A percentile compares a stretch with the other conserved stretches of the same genome.
Evolutionary conservation across 2,888 invertebrate species (phyloP).

Genomic region (Ariolimax columbianus): DNA sequence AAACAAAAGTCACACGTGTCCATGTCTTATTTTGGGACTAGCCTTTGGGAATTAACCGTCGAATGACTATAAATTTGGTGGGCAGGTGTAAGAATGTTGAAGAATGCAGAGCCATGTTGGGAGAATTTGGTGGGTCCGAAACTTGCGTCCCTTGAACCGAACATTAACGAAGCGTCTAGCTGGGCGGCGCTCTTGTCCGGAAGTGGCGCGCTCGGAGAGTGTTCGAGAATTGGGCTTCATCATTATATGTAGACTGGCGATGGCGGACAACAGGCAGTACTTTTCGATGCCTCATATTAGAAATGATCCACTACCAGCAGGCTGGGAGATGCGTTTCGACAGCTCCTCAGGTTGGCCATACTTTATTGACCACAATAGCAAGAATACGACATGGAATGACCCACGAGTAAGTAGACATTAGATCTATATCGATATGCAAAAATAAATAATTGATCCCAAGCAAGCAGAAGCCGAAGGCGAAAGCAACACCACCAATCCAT

Average conservation of each 20-base stretch:
- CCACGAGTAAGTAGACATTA: conserved; percentile 59
- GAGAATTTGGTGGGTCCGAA: no score
- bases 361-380: conserved; percentile 76
- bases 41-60: no score
- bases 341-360: conserved; percentile 75
- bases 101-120: no score
- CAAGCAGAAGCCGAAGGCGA: no score
- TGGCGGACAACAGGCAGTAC: conserved; percentile 53
- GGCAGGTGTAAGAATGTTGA: no score
- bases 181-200: conserved; percentile 31
- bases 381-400: conserved; percentile 77
- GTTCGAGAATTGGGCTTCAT: conserved; percentile 43
- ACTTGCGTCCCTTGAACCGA: background rate
- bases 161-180: conserved; percentile 18
- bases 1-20: no score
- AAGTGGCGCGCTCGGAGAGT: conserved; percentile 22
- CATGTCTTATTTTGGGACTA: no score
- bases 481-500: no score
- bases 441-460: no score
- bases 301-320: conserved; percentile 68
- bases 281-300: conserved; percentile 41
- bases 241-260: conserved; percentile 39
- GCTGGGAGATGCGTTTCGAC: conserved; percentile 78
- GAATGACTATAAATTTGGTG: no score
- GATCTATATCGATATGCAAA: no score